phyloP scores from a whole-genome alignment of 1,140 invertebrate genomes.

The Arion vulgaris region DNA sequence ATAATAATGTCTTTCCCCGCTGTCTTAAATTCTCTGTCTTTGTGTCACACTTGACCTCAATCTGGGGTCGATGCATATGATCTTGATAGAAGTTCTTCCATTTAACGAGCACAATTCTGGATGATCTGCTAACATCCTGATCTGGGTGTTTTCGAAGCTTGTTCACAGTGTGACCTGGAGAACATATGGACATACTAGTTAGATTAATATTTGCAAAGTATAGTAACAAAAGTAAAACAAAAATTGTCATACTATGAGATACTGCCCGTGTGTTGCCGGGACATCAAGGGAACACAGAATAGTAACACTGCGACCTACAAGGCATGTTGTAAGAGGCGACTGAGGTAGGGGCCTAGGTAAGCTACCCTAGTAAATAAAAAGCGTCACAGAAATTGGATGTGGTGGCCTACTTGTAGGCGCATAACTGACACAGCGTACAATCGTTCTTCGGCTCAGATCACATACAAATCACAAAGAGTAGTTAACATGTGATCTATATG shows the following conservation, averaged over 20 bases:
- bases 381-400: no score
- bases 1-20: slow-evolving; percentile 52
- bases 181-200: background rate
- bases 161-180: slow-evolving; percentile 57
- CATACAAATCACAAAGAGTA: no score
- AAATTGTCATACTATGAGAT: background rate
- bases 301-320: no score
- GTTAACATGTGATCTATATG: no score
- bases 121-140: slow-evolving; percentile 51
- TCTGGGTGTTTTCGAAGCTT: slow-evolving; percentile 60
- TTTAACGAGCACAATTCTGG: slow-evolving; percentile 56
- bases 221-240: background rate
- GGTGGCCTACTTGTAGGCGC: no score
- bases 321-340: no score
- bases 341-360: no score
- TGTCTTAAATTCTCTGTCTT: slow-evolving; percentile 59
- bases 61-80: slow-evolving; percentile 53
- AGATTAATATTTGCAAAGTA: background rate
- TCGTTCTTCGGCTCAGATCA: no score
- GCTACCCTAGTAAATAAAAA: no score
- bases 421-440: no score
- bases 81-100: slow-evolving; percentile 60
- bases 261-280: no score
- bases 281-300: no score
- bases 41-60: slow-evolving; percentile 66